phyloP scores from a whole-genome alignment of 1,140 invertebrate genomes.

The Ericerus pela region DNA sequence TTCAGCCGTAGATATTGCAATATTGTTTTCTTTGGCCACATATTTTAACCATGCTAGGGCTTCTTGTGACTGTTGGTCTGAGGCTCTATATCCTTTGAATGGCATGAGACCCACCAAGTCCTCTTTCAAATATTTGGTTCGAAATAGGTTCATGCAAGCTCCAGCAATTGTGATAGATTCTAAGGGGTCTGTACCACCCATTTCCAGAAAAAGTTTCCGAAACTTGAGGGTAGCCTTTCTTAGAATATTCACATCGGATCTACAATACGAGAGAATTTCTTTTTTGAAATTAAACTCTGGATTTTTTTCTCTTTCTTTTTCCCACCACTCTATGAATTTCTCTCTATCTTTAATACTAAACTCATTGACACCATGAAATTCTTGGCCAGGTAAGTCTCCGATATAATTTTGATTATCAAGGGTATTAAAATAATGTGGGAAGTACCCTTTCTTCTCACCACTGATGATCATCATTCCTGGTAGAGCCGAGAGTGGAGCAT shows the following conservation, averaged over 20 bases:
- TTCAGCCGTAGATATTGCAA: conserved; percentile 8
- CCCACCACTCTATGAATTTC: conserved; percentile 20
- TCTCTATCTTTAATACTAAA: conserved; percentile 14
- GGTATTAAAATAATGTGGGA: conserved; percentile 23
- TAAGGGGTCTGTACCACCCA: conserved; percentile 13
- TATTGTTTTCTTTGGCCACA: conserved; percentile 5
- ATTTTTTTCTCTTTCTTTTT: conserved; percentile 16
- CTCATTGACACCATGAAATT: conserved; percentile 18
- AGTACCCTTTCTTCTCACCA: conserved; percentile 22
- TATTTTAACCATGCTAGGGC: conserved; percentile 13
- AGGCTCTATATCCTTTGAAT: conserved; percentile 4
- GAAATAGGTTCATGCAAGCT: conserved; percentile 13
- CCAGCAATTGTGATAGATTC: conserved; percentile 9
- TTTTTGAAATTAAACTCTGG: conserved; percentile 19
- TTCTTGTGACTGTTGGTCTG: conserved; percentile 11
- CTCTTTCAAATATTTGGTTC: conserved; percentile 2
- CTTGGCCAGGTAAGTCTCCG: conserved; percentile 17
- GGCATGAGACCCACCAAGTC: conserved; percentile 15
- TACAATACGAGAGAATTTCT: conserved; percentile 21
- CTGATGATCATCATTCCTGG: conserved; percentile 20
- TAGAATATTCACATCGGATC: conserved; percentile 23
- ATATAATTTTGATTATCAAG: conserved; percentile 20
- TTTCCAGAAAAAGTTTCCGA: conserved; percentile 14
- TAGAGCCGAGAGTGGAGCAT: background rate
- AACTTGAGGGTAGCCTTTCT: conserved; percentile 27